A percentile compares a stretch with the other conserved stretches of the same genome.
Conservation (phyloP, 1,140 invertebrate genomes). For the Drosophila fuyamai region DNA sequence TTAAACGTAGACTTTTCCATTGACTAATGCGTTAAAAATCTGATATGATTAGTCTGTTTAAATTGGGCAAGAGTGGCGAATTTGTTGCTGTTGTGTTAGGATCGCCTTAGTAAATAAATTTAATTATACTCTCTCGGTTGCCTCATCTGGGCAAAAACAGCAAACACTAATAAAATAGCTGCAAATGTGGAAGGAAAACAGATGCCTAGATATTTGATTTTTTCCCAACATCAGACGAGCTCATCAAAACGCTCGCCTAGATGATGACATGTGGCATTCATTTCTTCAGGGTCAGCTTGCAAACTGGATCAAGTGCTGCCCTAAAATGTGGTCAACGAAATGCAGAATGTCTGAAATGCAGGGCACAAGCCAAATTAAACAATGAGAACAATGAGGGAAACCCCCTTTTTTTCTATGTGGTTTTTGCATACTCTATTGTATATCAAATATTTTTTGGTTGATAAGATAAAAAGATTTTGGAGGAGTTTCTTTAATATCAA, state of each 20-base stretch:
- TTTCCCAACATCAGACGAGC: conserved; percentile 18
- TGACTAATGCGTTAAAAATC: conserved; percentile 67
- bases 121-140: conserved; percentile 65
- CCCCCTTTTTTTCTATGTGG: neutral
- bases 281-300: conserved; percentile 62
- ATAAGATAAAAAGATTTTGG: too few relatives aligned
- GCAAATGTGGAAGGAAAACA: conserved; percentile 50
- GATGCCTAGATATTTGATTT: conserved; percentile 50
- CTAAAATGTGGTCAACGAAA: conserved; percentile 42
- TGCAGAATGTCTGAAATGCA: conserved; percentile 36
- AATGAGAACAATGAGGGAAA: conserved; percentile 15
- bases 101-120: conserved; percentile 72
- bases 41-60: conserved; percentile 52
- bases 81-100: conserved; percentile 7
- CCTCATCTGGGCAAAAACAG: conserved; percentile 16
- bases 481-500: too few relatives aligned
- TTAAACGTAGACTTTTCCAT: conserved; percentile 25
- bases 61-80: conserved; percentile 43
- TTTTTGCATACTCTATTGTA: conserved; percentile 7
- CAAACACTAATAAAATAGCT: conserved; percentile 50
- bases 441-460: neutral
- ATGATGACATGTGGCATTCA: conserved; percentile 70
- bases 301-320: conserved; percentile 69
- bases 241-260: conserved; percentile 28
- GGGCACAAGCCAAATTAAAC: conserved; percentile 27